Percentiles rank a stretch among this genome's conserved stretches.
Conservation (phyloP, 2,888 invertebrate species). For the Drosophila anceps region DNA sequence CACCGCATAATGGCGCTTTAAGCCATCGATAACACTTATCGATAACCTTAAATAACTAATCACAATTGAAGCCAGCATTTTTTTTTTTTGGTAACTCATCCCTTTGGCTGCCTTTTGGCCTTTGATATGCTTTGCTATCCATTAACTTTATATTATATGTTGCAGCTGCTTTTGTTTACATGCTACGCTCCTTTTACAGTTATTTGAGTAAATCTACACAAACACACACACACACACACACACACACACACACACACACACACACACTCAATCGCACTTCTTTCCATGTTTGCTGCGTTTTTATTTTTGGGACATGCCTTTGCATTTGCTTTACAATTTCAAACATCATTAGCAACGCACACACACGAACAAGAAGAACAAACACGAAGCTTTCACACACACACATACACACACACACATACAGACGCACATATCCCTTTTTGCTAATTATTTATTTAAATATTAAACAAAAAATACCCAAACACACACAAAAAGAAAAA, state of each 20-base stretch:
- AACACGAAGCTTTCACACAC: conserved; percentile 55
- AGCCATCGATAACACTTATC: background rate
- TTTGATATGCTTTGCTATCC: conserved; percentile 11
- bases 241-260: conserved; percentile 1
- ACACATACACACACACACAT: conserved; percentile 48
- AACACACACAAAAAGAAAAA: conserved; percentile 47
- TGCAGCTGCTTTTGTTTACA: conserved; percentile 23
- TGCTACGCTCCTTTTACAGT: conserved; percentile 27
- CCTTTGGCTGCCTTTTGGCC: conserved; percentile 9
- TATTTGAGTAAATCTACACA: conserved; percentile 30
- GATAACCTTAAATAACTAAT: background rate
- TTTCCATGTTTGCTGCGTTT: conserved; percentile 39
- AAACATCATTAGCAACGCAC: conserved; percentile 83
- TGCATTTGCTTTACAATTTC: conserved; percentile 81
- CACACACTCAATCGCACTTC: background rate
- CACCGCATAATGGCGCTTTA: background rate
- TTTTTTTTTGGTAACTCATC: background rate
- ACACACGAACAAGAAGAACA: conserved; percentile 39
- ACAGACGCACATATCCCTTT: conserved; percentile 74
- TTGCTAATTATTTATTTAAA: conserved; percentile 85
- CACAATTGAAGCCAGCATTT: background rate
- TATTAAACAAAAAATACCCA: conserved; percentile 83
- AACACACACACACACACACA: background rate
- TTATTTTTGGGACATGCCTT: conserved; percentile 70
- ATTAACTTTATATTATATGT: conserved; percentile 17